Evolutionary conservation across 2,113 vertebrate species (phyloP).

Genomic region (Phylloscopus trochilus): DNA sequence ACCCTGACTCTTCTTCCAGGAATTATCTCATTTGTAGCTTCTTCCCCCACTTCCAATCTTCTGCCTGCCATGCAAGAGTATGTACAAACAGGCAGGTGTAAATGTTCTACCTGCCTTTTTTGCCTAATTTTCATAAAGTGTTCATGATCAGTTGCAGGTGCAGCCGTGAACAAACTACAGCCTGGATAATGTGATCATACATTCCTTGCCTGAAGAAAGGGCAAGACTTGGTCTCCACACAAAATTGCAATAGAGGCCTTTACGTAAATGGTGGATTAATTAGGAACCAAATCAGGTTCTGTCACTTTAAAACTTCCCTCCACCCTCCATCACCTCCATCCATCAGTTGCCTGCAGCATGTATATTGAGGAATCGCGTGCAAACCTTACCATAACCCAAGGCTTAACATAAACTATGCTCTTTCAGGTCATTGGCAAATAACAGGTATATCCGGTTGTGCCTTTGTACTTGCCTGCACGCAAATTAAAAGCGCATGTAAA

Average conservation of each 20-base stretch:
- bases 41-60: background rate
- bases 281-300: slow-evolving; percentile 64
- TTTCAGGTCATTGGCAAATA: slow-evolving; percentile 82
- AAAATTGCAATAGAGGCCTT: slow-evolving; percentile 32
- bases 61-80: background rate
- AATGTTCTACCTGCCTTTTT: background rate
- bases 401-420: slow-evolving; percentile 78
- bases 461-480: slow-evolving; percentile 77
- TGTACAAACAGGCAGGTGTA: background rate
- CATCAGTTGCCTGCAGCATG: slow-evolving; percentile 68
- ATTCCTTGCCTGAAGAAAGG: slow-evolving; percentile 45
- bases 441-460: slow-evolving; percentile 84
- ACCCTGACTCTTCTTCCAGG: fast-evolving
- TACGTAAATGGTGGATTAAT: slow-evolving; percentile 51
- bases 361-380: slow-evolving; percentile 79
- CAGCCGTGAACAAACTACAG: background rate
- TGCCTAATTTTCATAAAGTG: background rate
- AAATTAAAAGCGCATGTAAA: slow-evolving; percentile 74
- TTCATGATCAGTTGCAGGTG: background rate
- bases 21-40: background rate
- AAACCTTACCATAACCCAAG: slow-evolving; percentile 78
- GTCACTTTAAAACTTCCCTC: slow-evolving; percentile 69
- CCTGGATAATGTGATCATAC: background rate
- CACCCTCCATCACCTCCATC: slow-evolving; percentile 65
- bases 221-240: slow-evolving; percentile 39